Conservation (phyloP, 2,888 invertebrate genomes). For the Idaea dimidiata region DNA sequence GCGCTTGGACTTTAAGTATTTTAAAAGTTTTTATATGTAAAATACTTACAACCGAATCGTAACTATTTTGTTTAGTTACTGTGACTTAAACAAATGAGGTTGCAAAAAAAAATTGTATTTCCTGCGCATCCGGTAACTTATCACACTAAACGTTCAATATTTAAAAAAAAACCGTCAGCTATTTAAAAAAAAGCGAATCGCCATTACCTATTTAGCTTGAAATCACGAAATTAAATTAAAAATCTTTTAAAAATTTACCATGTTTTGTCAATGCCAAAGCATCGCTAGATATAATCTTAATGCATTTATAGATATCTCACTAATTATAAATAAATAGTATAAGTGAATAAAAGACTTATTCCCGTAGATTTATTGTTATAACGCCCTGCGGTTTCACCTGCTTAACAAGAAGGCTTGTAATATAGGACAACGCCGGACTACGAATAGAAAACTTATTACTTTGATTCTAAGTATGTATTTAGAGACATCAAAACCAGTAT, state of each 20-base stretch:
- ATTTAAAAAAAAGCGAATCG: not conserved
- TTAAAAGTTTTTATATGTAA: too few species aligned
- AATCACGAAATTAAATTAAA: not conserved
- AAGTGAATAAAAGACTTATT: constrained; percentile 78
- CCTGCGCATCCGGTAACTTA: not conserved
- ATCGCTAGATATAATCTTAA: constrained; percentile 78
- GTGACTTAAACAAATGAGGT: too few species aligned
- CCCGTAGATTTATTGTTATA: constrained; percentile 53
- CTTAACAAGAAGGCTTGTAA: not conserved
- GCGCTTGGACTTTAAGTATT: too few species aligned
- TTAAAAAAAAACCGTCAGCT: not conserved
- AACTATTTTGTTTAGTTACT: too few species aligned
- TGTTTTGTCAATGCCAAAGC: constrained; percentile 82
- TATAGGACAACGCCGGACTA: too few species aligned
- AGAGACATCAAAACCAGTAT: too few species aligned
- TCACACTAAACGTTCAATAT: not conserved
- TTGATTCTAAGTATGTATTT: too few species aligned
- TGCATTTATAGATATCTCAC: constrained; percentile 81
- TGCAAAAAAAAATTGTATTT: too few species aligned
- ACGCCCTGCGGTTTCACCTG: constrained; percentile 18
- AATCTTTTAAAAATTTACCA: constrained; percentile 51
- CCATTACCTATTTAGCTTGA: not conserved
- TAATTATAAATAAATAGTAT: constrained; percentile 67
- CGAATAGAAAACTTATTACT: too few species aligned
- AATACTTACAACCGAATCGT: too few species aligned